Base-by-base conservation (phyloP, 2,888 invertebrate genomes). In the Anarsia innoxiella region DNA sequence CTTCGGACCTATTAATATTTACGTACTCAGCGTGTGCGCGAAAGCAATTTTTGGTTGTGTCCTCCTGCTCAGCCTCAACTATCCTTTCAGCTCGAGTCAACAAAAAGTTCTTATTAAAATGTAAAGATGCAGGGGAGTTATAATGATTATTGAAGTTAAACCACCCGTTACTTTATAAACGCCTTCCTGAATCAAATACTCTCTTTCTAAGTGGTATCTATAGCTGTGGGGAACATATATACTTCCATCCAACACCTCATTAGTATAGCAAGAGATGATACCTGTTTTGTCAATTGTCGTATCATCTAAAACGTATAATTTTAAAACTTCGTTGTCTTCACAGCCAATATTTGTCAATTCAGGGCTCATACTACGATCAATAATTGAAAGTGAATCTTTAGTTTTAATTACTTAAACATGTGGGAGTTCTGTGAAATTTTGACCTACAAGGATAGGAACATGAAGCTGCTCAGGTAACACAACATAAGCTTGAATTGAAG, bases 401-500 rank as follows among this genome's bases (percentile, higher is more conserved):
- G 19, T 19, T 19, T 34, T 34, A n/a, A 34, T 27, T 6, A 26
- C 12, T 6, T 26, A 9, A 26, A 34, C 1, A 1, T 34, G 15
- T 10, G 14, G 14, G 1, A 10, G n/a, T 15, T 34, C 34, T 1
- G 34, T 26, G 8, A 34, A 34, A n/a, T 34, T 27, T 15, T 34
- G 34, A 9, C 34, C 26, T 4, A 34, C 13, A 15, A 26, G 16
- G 4, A 34, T 6, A 2, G 34, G 12, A 6, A 19, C 34, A 10
- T 5, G n/a, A 11, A 34, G 14, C 26, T 16, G 9, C 3, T 9
- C 2, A 11, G 6, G 10, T 29, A 14, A 19, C 3, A 34, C 34
- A 11, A 34, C 10, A 15, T 26, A 34, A n/a, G 27, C 34, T 19
- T 34, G 26, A 8, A 34, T 34, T 5, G 16, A 10, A 11, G 27